Evolutionary conservation across 2,113 vertebrate genomes (phyloP), one percentile per base, ranked within the genome.

Genomic region (Pteropus alecto): DNA sequence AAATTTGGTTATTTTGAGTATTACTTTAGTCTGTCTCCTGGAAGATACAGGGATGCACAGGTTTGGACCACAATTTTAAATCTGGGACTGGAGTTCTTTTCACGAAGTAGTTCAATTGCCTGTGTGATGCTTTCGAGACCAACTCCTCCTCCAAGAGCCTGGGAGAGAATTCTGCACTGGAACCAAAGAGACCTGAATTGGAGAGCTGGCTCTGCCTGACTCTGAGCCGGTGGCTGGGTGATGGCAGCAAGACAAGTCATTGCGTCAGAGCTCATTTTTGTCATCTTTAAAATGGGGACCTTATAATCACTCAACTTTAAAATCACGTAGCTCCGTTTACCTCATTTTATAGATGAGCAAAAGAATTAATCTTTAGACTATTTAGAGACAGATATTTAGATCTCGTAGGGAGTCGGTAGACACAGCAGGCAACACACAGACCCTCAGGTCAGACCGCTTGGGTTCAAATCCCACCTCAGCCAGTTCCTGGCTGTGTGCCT

Each of bases 401-500:
- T 24, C 24, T 18, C 51, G 41, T 28, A 74, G 14, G 61, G 60
- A 43, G 51, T 30, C 4, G 21, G 28, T 3, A 10, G 16, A 18
- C 5, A 14, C 5, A 60, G 54, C n/a, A 4, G 11, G 11, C 30
- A 35, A 21, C 81, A 0, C 28, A 0, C 0, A 14, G 41, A 8
- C 5, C 14, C 77, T 19, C 2, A 16, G 9, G 3, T 63, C 63
- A 60, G 48, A 11, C 22, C 7, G 3, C 11, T 5, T n/a, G 35
- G 24, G 13, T n/a, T 95, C 68, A 63, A 79, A 43, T 33, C 67
- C 74, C 30, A 2, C 22, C 58, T 28, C 14, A n/a, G 54, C 38
- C 19, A 28, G 1, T 68, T 6, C 22, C n/a, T 15, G 81, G n/a
- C 35, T 76, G 7, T 79, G 63, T 61, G 76, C 19, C 41, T 26